phyloP scores from a whole-genome alignment of 2,888 invertebrate species.

The Trichogramma evanescens region DNA sequence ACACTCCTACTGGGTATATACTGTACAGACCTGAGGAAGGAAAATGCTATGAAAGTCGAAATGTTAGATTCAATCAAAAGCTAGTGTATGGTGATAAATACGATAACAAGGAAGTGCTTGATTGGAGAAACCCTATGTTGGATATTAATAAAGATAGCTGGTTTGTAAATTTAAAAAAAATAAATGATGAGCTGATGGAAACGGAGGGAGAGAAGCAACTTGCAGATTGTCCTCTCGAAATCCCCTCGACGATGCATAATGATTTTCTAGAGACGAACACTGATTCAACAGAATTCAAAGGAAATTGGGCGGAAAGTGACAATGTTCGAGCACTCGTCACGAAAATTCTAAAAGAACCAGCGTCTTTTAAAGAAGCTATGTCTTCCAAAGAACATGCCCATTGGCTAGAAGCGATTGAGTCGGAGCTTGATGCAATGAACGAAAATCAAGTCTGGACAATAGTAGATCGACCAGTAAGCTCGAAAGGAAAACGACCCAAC shows the following conservation, averaged over 20 bases:
- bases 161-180: not conserved
- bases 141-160: not conserved
- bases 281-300: too few relatives aligned
- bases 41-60: not conserved
- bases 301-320: too few relatives aligned
- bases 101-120: not conserved
- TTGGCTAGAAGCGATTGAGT: constrained; percentile 11
- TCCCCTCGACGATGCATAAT: too few relatives aligned
- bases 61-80: not conserved
- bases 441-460: constrained; percentile 18
- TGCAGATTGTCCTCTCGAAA: too few relatives aligned
- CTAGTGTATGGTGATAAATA: not conserved
- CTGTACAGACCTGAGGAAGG: not conserved
- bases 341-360: too few relatives aligned
- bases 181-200: not conserved
- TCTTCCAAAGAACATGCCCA: not conserved
- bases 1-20: too few relatives aligned
- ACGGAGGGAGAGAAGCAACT: not conserved
- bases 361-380: too few relatives aligned
- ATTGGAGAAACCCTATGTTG: not conserved
- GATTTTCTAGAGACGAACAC: too few relatives aligned
- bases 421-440: constrained; percentile 15
- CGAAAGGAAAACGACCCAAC: constrained; percentile 2
- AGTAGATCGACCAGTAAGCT: constrained; percentile 11
- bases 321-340: too few relatives aligned